These are phyloP conservation scores for Trogon melanurus DNA, from an alignment of 2,113 vertebrate species.

Conservation along the genomic window DNA sequence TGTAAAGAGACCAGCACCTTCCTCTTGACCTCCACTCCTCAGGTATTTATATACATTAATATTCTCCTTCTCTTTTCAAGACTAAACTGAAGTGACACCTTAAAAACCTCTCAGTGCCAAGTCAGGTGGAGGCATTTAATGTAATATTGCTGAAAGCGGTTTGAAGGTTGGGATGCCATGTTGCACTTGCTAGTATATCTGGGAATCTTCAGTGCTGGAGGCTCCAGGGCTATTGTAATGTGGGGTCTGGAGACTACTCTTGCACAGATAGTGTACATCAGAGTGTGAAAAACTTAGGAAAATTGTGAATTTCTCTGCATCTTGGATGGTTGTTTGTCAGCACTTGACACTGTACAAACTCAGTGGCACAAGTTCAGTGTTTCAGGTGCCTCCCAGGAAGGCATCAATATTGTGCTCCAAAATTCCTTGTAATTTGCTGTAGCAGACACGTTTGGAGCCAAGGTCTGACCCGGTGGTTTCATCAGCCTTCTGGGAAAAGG, in stretches of 20 bases:
- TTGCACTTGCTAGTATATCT: neutral
- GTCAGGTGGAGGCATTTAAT: neutral
- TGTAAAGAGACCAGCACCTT: no score
- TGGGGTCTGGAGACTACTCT: neutral
- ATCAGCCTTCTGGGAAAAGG: neutral
- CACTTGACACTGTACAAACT: neutral
- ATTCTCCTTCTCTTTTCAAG: no score
- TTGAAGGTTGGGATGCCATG: neutral
- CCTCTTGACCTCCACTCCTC: no score
- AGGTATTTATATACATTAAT: no score
- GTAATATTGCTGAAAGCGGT: neutral
- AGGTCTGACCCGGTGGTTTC: neutral
- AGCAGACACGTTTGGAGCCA: neutral
- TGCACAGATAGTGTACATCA: neutral
- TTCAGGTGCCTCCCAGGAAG: neutral
- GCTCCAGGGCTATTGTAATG: neutral
- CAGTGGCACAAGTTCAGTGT: neutral
- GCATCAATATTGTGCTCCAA: neutral
- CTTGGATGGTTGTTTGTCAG: neutral
- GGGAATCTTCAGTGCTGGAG: neutral
- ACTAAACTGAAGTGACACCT: neutral
- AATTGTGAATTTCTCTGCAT: neutral
- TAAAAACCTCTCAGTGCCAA: neutral
- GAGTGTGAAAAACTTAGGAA: neutral
- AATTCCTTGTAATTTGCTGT: neutral